A percentile compares a stretch with the other conserved stretches of the same genome.
These are phyloP conservation scores for Pollenia angustigena DNA, from an alignment of 2,888 invertebrate genomes.

Conservation along the genomic window DNA sequence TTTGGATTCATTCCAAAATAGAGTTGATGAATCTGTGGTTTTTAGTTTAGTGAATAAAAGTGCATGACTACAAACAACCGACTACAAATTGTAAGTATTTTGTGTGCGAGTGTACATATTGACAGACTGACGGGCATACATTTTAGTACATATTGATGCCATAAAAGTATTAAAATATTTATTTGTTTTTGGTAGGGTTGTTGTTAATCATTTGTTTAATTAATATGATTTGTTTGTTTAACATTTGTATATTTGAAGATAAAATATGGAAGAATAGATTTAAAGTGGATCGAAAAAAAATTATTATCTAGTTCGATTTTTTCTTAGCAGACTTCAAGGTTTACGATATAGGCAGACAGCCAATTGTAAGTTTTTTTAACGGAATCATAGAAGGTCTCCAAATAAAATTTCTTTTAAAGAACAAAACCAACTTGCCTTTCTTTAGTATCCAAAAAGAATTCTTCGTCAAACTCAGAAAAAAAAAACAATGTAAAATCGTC, in stretches of 20 bases:
- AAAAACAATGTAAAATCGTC: no score
- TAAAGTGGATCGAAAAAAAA: conserved; percentile 20
- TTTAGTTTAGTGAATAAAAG: conserved; percentile 52
- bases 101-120: conserved; percentile 34
- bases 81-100: conserved; percentile 31
- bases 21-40: conserved; percentile 56
- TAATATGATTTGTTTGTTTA: conserved; percentile 41
- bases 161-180: conserved; percentile 63
- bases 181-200: conserved; percentile 52
- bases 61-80: background rate
- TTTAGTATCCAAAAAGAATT: no score
- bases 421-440: no score
- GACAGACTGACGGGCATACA: background rate
- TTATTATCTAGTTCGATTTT: background rate
- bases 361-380: background rate
- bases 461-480: no score
- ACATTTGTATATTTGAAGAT: conserved; percentile 14
- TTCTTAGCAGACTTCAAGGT: background rate
- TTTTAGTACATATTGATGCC: conserved; percentile 39
- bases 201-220: conserved; percentile 63
- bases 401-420: background rate
- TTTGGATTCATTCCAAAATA: conserved; percentile 24
- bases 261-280: conserved; percentile 35
- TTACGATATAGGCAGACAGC: background rate
- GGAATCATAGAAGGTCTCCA: background rate